These are phyloP conservation scores for Calliopum simillimum DNA, from an alignment of 2,888 invertebrate genomes.

Conservation along the genomic window DNA sequence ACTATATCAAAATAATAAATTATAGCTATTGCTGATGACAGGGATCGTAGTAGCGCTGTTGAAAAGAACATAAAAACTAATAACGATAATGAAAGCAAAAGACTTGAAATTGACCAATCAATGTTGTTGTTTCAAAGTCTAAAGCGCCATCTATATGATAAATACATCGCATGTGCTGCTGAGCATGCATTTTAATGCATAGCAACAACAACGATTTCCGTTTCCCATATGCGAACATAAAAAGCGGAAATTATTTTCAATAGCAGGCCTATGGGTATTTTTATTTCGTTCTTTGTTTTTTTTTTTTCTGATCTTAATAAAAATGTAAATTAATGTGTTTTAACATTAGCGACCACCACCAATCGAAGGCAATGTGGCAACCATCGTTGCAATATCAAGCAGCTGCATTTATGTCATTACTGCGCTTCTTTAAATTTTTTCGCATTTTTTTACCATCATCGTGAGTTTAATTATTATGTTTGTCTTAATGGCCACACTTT, in stretches of 20 bases:
- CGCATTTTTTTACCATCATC: slow-evolving; percentile 43
- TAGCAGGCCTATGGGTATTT: background rate
- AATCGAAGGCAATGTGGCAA: slow-evolving; percentile 13
- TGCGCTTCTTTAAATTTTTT: background rate
- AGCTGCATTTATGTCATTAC: slow-evolving; percentile 52
- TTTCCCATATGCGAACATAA: slow-evolving; percentile 19
- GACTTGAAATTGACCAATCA: too few species aligned
- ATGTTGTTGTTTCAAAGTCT: background rate
- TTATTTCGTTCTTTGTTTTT: too few species aligned
- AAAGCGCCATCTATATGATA: background rate
- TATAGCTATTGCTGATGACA: slow-evolving; percentile 14
- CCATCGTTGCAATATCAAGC: background rate
- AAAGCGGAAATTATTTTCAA: slow-evolving; percentile 11
- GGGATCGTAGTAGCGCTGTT: slow-evolving; percentile 6
- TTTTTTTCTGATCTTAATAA: background rate
- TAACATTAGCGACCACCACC: slow-evolving; percentile 22
- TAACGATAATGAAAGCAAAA: background rate
- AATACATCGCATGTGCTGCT: background rate
- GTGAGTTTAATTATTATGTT: slow-evolving; percentile 54
- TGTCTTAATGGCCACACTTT: slow-evolving; percentile 56
- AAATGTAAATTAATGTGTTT: slow-evolving; percentile 11
- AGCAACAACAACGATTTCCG: slow-evolving; percentile 13
- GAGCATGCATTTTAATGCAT: background rate
- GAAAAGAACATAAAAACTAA: slow-evolving; percentile 8
- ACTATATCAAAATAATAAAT: background rate